Base-by-base conservation (phyloP, 92 coral and sea anemone species). In the Micromussa lordhowensis region DNA sequence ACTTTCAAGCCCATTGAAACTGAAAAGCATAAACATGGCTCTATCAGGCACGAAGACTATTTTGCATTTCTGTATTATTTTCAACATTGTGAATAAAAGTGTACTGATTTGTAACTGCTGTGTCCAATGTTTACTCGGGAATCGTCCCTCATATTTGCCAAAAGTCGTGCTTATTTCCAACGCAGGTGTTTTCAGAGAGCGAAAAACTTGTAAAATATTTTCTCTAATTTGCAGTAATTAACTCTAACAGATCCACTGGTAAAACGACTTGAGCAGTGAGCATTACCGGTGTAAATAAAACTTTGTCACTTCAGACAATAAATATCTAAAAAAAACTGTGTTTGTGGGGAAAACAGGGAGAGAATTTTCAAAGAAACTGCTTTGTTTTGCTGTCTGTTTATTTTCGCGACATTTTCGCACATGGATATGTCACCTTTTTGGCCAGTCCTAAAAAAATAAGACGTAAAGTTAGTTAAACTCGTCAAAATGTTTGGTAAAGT, bases 211-310 rank as follows among this genome's bases (percentile, higher is more conserved):
- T 21, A 22, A 81, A 81, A 59, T 35, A 80, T 34, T 80, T 80
- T 80, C 83, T 59, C 70, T 80, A 80, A 80, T 80, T 59, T 80
- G 71, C 28, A 49, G 40, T 80, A 80, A 80, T 80, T 80, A 80
- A 80, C 83, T 80, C 29, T 34, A 80, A 80, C 40, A n/a, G 34
- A 17, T 13, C 55, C 53, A 11, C 29, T 11, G 13, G 10, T 30
- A 13, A 32, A 61, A 59, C 83, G 44, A 80, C n/a, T 10, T 54
- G 49, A 55, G 7, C 31, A 19, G 26, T 80, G 0, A 58, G 19
- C 70, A 15, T 22, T 12, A 22, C 31, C 26, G 21, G 36, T 59
- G 18, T 2, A 18, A 34, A 71, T 2, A 18, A 34, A 71, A 32
- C 63, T 5, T 12, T 58, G 28, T 57, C 83, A 24, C 53, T 38